These are phyloP conservation scores for Callinectes sapidus DNA, from an alignment of 2,888 invertebrate species.

Conservation along the genomic window DNA sequence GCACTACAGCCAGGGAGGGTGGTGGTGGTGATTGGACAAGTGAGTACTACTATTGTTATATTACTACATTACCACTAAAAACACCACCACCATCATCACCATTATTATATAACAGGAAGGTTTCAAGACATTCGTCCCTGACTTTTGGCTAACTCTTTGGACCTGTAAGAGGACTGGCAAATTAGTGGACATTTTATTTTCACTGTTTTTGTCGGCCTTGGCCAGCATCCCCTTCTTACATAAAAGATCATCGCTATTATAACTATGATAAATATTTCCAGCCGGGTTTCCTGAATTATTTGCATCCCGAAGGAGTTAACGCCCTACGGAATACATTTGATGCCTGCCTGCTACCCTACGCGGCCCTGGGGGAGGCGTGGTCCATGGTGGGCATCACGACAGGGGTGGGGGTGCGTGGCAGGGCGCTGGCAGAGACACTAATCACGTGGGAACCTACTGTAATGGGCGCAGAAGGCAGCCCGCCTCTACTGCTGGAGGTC, in stretches of 20 bases:
- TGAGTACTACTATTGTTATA: not conserved
- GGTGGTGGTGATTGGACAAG: not conserved
- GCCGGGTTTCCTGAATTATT: conserved; percentile 45
- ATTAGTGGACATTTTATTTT: no score
- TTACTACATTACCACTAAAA: no score
- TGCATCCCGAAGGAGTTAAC: not conserved
- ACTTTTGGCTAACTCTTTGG: no score
- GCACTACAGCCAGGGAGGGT: not conserved
- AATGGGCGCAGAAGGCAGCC: not conserved
- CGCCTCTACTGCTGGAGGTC: not conserved
- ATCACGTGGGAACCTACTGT: conserved; percentile 34
- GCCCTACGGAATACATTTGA: conserved; percentile 29
- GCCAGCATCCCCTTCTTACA: no score
- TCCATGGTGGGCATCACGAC: conserved; percentile 48
- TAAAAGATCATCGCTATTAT: not conserved
- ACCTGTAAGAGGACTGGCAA: no score
- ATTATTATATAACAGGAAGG: no score
- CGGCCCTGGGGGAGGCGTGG: conserved; percentile 50
- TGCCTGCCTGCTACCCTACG: conserved; percentile 1
- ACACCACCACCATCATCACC: no score
- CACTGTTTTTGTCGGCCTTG: no score
- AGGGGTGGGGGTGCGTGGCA: not conserved
- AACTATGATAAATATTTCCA: not conserved
- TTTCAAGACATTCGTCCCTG: no score
- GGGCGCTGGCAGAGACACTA: conserved; percentile 46